Percentiles rank a stretch among this genome's conserved stretches.
phyloP scores from a whole-genome alignment of 2,888 invertebrate genomes.

The Halictus ligatus region DNA sequence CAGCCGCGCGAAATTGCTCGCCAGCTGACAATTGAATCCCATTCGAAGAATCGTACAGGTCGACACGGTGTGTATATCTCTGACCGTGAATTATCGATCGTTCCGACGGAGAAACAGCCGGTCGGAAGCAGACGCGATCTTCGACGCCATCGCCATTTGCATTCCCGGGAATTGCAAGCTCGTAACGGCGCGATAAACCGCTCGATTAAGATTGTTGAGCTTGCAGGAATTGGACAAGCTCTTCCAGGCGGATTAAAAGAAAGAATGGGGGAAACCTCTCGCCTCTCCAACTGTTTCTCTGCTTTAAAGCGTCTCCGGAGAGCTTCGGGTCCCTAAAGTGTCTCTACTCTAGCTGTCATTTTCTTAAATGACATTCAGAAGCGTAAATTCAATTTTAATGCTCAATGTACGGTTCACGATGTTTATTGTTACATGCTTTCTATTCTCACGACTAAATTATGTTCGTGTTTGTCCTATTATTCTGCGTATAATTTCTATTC shows the following conservation, averaged over 20 bases:
- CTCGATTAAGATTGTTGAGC: background rate
- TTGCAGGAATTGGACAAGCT: background rate
- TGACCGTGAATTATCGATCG: constrained; percentile 51
- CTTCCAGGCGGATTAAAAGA: background rate
- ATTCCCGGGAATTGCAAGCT: background rate
- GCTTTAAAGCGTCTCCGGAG: too few species aligned
- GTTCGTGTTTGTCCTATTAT: too few species aligned
- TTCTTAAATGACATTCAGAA: too few species aligned
- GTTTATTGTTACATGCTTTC: too few species aligned
- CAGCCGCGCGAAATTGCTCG: background rate
- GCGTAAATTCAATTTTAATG: too few species aligned
- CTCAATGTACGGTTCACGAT: too few species aligned
- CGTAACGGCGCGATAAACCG: background rate
- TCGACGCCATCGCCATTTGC: background rate
- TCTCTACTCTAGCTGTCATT: too few species aligned
- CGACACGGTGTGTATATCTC: constrained; percentile 1
- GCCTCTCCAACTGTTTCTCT: too few species aligned
- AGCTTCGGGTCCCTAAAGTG: too few species aligned
- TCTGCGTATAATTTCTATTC: too few species aligned
- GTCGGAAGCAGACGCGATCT: background rate
- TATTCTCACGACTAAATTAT: too few species aligned
- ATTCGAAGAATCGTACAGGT: constrained; percentile 29
- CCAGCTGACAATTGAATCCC: constrained; percentile 12
- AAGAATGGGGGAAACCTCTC: too few species aligned
- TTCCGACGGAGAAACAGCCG: background rate